Evolutionary conservation across 2,888 invertebrate genomes (phyloP).

Genomic region (Lordiphosa fenestrarum): DNA sequence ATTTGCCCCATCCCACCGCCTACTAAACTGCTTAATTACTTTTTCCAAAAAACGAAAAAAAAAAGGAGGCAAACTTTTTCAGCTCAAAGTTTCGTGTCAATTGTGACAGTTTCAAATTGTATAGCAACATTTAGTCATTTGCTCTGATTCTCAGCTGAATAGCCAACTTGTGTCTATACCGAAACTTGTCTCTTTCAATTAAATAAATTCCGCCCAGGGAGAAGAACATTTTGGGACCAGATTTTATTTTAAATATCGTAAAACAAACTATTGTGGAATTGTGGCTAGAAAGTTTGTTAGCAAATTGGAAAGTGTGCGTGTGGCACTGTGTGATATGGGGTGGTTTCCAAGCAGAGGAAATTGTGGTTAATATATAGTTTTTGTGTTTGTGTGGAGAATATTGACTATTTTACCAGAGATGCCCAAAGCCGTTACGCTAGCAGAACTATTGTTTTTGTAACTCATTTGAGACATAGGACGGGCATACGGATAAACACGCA

Average conservation of each 20-base stretch:
- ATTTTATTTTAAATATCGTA: conserved; percentile 11
- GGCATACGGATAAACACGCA: too few relatives aligned
- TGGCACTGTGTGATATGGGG: too few relatives aligned
- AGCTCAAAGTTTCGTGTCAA: conserved; percentile 29
- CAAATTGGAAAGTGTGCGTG: too few relatives aligned
- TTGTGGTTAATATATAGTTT: too few relatives aligned
- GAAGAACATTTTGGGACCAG: neutral
- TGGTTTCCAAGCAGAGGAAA: too few relatives aligned
- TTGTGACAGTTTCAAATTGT: conserved; percentile 41
- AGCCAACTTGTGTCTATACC: conserved; percentile 18
- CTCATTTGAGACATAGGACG: too few relatives aligned
- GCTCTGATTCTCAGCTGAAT: conserved; percentile 27
- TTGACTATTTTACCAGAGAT: too few relatives aligned
- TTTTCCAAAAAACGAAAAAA: conserved; percentile 16
- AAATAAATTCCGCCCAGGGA: conserved; percentile 1
- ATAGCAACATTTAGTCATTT: conserved; percentile 55
- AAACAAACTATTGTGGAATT: too few relatives aligned
- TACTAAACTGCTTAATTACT: conserved; percentile 34
- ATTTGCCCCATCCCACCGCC: neutral
- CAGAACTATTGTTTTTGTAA: too few relatives aligned
- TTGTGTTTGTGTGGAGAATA: too few relatives aligned
- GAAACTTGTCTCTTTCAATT: conserved; percentile 22
- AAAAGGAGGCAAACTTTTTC: conserved; percentile 30
- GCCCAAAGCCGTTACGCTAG: too few relatives aligned
- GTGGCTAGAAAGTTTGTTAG: too few relatives aligned